Base-by-base conservation (phyloP, 2,797 vertebrate species). In the Cichlasoma orientale region DNA sequence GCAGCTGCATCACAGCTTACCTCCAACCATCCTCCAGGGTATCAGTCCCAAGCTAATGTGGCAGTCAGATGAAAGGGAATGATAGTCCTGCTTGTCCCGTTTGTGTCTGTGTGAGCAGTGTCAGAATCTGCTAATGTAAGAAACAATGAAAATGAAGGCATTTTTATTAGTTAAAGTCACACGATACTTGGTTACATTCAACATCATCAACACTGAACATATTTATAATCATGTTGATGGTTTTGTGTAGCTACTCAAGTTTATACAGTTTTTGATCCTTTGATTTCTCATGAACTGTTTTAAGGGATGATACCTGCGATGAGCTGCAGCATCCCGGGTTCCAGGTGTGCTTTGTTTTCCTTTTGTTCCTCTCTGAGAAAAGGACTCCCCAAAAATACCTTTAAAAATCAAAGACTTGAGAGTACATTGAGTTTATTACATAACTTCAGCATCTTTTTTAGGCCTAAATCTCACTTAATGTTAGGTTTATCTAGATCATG, bases 1-100 rank as follows among this genome's bases (percentile, higher is more conserved):
- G 92, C 91, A 91, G 90, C 90, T 94, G 92, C 86, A 91, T 84
- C 86, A 75, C 84, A 82, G 89, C 82, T 82, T 41, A 89, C 86
- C 88, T 86, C 77, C 58, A 90, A 92, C 89, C 82, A 87, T 80
- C 90, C 93, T 90, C 81, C 87, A 80, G 93, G 91, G 82, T 77
- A 68, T 83, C 66, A 25, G 84, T 84, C 89, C 83, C 82, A 79
- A 85, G 86, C 72, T 84, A 88, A 83, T 54, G 78, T 79, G 80
- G 85, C 90, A 63, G 81, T 77, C 54, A 80, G 87, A 93, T 89
- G 75, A 90, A 92, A 92, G 87, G 16, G 54, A 75, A 72, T 54
- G 72, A 78, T 79, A 59, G 85, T 80, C 71, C 52, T 56, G 80
- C 75, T 73, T 55, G 82, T 82, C 82, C 82, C 38, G 7, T 63